Conservation (phyloP, 2,888 invertebrate genomes). For the Oligia strigilis region DNA sequence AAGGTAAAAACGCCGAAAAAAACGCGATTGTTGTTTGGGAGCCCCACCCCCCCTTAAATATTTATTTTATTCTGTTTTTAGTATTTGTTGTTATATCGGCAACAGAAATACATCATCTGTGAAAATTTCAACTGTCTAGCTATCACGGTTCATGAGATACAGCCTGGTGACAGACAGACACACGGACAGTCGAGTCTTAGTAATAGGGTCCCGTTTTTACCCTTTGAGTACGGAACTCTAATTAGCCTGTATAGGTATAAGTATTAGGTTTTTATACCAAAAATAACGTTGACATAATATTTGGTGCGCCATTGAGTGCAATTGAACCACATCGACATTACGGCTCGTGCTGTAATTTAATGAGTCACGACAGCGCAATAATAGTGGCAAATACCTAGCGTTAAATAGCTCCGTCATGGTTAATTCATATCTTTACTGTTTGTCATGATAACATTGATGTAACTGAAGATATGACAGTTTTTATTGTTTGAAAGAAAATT, state of each 20-base stretch:
- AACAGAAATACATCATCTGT: too few relatives aligned
- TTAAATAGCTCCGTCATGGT: background rate
- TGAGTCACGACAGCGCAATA: conserved; percentile 12
- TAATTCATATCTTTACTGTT: conserved; percentile 44
- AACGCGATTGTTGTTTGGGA: too few relatives aligned
- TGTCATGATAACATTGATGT: background rate
- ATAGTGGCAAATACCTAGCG: background rate
- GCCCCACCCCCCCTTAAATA: too few relatives aligned
- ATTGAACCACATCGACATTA: conserved; percentile 9
- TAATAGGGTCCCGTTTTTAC: too few relatives aligned
- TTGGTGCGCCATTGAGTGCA: conserved; percentile 22
- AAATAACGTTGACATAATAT: background rate
- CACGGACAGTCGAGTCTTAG: too few relatives aligned
- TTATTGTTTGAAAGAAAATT: background rate
- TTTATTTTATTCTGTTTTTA: too few relatives aligned
- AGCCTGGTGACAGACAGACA: too few relatives aligned
- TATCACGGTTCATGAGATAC: too few relatives aligned
- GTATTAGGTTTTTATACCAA: background rate
- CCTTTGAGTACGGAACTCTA: too few relatives aligned
- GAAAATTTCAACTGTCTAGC: too few relatives aligned
- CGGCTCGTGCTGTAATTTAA: conserved; percentile 18
- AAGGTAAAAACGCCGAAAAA: too few relatives aligned
- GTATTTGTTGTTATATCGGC: too few relatives aligned
- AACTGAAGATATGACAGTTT: conserved; percentile 1
- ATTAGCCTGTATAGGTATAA: background rate